Base-by-base conservation (phyloP, 2,888 invertebrate species). In the Machimus rusticus region DNA sequence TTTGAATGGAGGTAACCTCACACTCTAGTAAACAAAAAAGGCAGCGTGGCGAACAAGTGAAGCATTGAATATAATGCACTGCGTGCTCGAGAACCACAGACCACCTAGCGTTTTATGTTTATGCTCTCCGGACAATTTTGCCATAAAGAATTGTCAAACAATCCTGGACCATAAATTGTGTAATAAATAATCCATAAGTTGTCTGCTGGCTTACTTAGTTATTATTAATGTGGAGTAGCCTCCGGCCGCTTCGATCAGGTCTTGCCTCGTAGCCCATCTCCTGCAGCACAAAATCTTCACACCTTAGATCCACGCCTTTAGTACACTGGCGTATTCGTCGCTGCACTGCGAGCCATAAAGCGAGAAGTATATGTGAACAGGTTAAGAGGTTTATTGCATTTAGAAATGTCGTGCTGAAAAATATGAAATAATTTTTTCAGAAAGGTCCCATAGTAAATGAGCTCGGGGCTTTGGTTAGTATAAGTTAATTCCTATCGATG, bases 61-160 rank as follows among this genome's bases (percentile, higher is more conserved):
- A 66, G 23, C 66, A 9, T 23, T 2, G 39, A 23, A 16, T 79
- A 23, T 79, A 23, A 46, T 85, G n/a, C 66, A 43, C 23, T 74
- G 74, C 86, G 76, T 77, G 55, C 55, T 31, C 51, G 37, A 55
- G 51, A 16, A 55, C 9, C 76, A 55, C 88, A 88, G 89, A 89
- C 89, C 89, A 89, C 89, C 89, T 89, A 89, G 89, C 88, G 89
- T 89, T 89, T 89, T 89, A 89, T 89, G 89, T 89, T 89, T 89
- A 89, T 89, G 88, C 89, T 89, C 89, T 89, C 87, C 88, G 89
- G 88, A 89, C 89, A 89, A 89, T 89, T 89, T 89, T 88, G 88
- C 89, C 89, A 89, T 89, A 89, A 89, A 89, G 89, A 89, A 89
- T 89, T 89, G 89, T 89, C 89, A 89, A 89, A 89, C 89, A 89